Evolutionary conservation across 2,888 invertebrate genomes (phyloP).

Genomic region (Tiliacea citrago): DNA sequence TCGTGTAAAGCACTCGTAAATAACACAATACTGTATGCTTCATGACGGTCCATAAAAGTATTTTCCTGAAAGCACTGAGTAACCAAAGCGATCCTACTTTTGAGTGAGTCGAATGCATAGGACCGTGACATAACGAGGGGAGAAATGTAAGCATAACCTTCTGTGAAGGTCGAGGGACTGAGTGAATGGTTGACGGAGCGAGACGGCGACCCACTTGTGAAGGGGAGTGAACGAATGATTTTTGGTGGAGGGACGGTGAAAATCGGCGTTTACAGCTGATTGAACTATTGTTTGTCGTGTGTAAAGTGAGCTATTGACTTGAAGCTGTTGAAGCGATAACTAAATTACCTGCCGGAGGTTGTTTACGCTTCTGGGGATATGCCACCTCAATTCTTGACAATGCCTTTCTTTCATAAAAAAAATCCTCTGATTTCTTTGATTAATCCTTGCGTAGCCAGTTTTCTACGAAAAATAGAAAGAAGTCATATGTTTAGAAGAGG

Average conservation of each 20-base stretch:
- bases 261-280: constrained; percentile 40
- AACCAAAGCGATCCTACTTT: constrained; percentile 20
- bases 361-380: not conserved
- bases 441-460: too few relatives aligned
- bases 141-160: constrained; percentile 41
- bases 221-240: constrained; percentile 23
- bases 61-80: constrained; percentile 10
- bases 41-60: not conserved
- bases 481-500: not conserved
- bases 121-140: constrained; percentile 38
- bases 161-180: constrained; percentile 43
- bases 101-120: constrained; percentile 22
- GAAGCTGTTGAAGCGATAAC: constrained; percentile 24
- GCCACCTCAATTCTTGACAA: constrained; percentile 1
- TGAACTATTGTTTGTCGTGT: constrained; percentile 28
- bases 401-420: not conserved
- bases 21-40: not conserved
- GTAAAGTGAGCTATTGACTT: constrained; percentile 21
- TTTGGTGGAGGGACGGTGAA: constrained; percentile 4
- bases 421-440: not conserved
- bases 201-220: constrained; percentile 27
- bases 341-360: not conserved
- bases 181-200: constrained; percentile 22
- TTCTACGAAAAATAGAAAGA: not conserved
- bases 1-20: constrained; percentile 6